These are phyloP conservation scores for Sus cebifrons DNA, from an alignment of 2,797 vertebrate genomes.

Conservation along the genomic window DNA sequence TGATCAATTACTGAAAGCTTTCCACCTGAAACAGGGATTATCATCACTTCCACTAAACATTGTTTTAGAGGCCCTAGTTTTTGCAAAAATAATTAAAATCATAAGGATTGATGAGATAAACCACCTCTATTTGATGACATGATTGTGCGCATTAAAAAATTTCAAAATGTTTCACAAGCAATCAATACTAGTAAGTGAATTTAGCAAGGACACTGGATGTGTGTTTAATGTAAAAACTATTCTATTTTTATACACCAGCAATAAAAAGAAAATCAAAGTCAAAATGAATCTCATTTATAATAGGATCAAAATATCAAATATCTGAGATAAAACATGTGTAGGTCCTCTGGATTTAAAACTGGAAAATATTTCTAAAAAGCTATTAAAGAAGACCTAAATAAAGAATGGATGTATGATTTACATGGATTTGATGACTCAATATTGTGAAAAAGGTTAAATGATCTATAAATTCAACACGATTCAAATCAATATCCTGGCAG, in stretches of 20 bases:
- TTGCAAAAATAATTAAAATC: background rate
- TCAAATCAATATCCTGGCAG: background rate
- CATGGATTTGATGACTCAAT: background rate
- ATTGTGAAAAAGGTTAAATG: background rate
- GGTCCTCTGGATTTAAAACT: background rate
- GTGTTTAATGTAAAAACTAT: background rate
- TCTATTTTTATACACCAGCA: background rate
- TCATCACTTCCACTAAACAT: background rate
- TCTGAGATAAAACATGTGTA: background rate
- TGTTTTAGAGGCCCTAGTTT: background rate
- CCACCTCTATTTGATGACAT: background rate
- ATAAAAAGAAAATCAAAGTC: constrained; percentile 13
- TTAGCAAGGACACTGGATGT: background rate
- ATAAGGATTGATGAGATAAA: background rate
- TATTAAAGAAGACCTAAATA: background rate
- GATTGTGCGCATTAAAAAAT: constrained; percentile 6
- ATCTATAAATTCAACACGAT: constrained; percentile 40
- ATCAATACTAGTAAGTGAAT: constrained; percentile 36
- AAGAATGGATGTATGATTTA: background rate
- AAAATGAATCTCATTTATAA: constrained; percentile 31
- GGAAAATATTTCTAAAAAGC: background rate
- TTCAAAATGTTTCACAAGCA: background rate
- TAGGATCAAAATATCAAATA: background rate
- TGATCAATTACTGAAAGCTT: background rate
- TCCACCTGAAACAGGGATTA: background rate